These are phyloP conservation scores for Odobenus rosmarus DNA, from an alignment of 2,113 vertebrate species.

Conservation along the genomic window DNA sequence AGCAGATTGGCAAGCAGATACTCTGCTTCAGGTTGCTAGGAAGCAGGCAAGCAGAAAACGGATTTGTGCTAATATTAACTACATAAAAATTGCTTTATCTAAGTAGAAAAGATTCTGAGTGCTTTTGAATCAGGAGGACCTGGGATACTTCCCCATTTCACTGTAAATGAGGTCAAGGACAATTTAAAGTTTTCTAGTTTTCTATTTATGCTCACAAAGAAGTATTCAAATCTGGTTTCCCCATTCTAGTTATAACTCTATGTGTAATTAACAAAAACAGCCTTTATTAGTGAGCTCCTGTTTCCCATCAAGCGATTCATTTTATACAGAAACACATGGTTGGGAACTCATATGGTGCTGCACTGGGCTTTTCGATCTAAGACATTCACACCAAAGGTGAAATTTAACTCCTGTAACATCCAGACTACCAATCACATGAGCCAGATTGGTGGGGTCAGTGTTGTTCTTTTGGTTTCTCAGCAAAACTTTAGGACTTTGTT, in stretches of 20 bases:
- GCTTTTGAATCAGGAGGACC: background rate
- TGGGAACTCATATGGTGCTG: background rate
- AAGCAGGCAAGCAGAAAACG: constrained; percentile 70
- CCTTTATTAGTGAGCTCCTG: background rate
- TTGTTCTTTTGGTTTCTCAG: constrained; percentile 27
- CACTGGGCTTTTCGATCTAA: background rate
- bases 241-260: constrained; percentile 13
- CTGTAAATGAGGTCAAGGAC: background rate
- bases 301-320: constrained; percentile 61
- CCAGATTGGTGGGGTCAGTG: background rate
- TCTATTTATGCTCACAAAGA: background rate
- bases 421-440: background rate
- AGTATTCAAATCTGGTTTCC: constrained; percentile 21
- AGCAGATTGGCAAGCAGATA: constrained; percentile 81
- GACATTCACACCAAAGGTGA: background rate
- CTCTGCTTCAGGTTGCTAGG: constrained; percentile 84
- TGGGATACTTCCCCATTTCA: background rate
- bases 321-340: constrained; percentile 49
- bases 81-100: constrained; percentile 70
- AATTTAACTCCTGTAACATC: background rate
- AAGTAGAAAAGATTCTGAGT: constrained; percentile 36
- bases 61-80: constrained; percentile 83
- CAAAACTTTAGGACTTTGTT: background rate
- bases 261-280: constrained; percentile 45
- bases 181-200: constrained; percentile 15